These are phyloP conservation scores for Orycteropus afer DNA, from an alignment of 2,113 vertebrate species.

Conservation along the genomic window DNA sequence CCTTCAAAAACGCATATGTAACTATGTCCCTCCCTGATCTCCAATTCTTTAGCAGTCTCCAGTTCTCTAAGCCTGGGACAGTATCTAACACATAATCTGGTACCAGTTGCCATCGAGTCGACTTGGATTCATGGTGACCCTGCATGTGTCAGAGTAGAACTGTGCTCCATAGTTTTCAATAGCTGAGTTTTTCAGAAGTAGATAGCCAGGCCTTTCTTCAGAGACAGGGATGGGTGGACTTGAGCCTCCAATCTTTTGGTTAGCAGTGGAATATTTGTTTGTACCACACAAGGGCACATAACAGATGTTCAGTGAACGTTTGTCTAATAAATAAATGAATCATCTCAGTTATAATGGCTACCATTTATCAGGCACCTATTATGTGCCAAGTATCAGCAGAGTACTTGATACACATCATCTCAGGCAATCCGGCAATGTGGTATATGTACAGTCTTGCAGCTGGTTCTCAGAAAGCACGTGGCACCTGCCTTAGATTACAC, in stretches of 20 bases:
- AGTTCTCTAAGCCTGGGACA: not conserved
- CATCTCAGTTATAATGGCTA: not conserved
- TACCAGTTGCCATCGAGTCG: not conserved
- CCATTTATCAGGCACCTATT: too few relatives aligned
- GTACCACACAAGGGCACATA: not conserved
- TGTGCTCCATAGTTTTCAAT: not conserved
- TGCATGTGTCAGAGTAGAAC: not conserved
- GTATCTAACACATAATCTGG: not conserved
- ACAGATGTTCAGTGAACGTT: too few relatives aligned
- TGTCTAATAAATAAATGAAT: not conserved
- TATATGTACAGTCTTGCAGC: not conserved
- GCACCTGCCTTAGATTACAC: not conserved
- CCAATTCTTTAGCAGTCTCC: not conserved
- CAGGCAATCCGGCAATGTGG: not conserved
- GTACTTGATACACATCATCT: not conserved
- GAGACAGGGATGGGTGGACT: not conserved
- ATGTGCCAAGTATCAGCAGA: not conserved
- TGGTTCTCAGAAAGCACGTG: not conserved
- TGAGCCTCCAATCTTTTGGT: not conserved
- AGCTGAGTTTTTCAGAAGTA: too few relatives aligned
- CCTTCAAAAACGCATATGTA: not conserved
- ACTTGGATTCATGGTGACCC: not conserved
- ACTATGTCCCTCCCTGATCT: not conserved
- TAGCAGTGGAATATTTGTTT: not conserved
- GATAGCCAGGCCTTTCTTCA: not conserved